These are phyloP conservation scores for Mustela nigripes DNA, from an alignment of 2,113 vertebrate species.

Conservation along the genomic window DNA sequence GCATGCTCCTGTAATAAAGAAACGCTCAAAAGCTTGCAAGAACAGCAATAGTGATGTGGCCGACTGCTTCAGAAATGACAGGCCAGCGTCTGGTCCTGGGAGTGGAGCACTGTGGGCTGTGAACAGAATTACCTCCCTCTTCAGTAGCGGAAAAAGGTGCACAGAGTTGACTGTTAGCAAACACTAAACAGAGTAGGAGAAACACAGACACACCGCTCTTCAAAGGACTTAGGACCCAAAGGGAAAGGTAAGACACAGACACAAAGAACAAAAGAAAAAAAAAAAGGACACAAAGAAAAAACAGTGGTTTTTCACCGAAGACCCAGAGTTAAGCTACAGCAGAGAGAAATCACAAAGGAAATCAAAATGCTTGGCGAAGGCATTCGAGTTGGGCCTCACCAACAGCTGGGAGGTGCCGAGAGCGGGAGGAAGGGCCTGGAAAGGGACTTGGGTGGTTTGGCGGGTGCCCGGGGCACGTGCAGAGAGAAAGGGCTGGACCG, in stretches of 20 bases:
- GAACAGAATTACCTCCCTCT: background rate
- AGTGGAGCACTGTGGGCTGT: background rate
- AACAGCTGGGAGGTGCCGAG: background rate
- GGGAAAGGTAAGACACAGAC: background rate
- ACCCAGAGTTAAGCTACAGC: background rate
- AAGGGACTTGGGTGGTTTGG: background rate
- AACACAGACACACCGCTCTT: background rate
- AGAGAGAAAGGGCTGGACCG: background rate
- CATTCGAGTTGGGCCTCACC: background rate
- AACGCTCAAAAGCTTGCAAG: background rate
- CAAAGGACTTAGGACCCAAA: background rate
- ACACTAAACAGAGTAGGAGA: background rate
- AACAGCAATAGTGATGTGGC: background rate
- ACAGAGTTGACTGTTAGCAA: background rate
- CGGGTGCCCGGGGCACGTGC: too few species aligned
- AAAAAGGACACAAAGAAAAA: too few species aligned
- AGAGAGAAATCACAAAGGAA: background rate
- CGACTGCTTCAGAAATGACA: slow-evolving; percentile 11
- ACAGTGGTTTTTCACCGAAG: background rate
- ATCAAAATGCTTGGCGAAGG: background rate
- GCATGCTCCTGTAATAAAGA: background rate
- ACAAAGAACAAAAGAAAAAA: background rate
- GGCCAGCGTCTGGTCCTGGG: background rate
- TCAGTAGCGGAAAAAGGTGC: background rate
- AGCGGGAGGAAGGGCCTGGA: background rate